These are phyloP conservation scores for Trachops cirrhosus DNA, from an alignment of 2,797 vertebrate genomes.

Conservation along the genomic window DNA sequence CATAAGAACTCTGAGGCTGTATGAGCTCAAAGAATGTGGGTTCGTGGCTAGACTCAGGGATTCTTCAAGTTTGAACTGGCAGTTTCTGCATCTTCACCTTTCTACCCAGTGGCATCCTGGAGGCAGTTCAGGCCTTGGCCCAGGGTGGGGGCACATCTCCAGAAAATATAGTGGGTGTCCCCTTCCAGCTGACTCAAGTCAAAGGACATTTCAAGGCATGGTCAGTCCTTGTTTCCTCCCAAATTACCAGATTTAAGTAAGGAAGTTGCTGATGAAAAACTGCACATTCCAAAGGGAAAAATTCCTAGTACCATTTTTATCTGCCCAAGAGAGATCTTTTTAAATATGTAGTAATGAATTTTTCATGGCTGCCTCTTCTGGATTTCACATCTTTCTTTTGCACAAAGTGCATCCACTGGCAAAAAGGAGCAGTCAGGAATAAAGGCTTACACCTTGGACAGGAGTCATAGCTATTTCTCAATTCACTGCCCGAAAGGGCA, in stretches of 20 bases:
- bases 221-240: not conserved
- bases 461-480: not conserved
- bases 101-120: not conserved
- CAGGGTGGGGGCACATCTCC: not conserved
- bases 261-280: not conserved
- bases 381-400: constrained; percentile 8
- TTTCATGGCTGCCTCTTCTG: not conserved
- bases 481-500: not conserved
- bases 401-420: not conserved
- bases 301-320: not conserved
- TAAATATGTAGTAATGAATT: not conserved
- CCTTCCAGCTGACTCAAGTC: not conserved
- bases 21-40: not conserved
- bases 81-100: not conserved
- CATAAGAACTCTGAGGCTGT: not conserved
- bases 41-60: not conserved
- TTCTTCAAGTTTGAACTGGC: not conserved
- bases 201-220: not conserved
- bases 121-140: not conserved
- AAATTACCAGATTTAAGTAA: not conserved
- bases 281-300: not conserved
- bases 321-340: not conserved
- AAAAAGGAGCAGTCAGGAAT: not conserved
- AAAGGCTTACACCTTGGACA: not conserved
- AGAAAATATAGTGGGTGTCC: not conserved